These are phyloP conservation scores for Macrobrachium rosenbergii DNA, from an alignment of 1,140 invertebrate genomes.

Conservation along the genomic window DNA sequence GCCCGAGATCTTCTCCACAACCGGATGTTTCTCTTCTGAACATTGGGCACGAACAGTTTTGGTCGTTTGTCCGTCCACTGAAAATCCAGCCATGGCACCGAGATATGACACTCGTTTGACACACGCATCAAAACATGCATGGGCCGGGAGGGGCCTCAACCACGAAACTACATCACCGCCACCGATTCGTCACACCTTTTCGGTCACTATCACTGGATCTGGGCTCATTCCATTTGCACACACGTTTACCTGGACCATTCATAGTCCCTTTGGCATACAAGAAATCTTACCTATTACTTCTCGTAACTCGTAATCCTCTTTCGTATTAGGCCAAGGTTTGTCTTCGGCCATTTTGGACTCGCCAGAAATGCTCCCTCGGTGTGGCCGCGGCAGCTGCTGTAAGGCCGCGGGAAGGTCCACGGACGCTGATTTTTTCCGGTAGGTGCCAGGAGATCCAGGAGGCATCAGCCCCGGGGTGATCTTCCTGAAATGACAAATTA, in stretches of 20 bases:
- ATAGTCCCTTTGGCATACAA: background rate
- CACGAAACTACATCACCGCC: background rate
- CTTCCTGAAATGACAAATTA: constrained; percentile 73
- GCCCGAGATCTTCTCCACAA: constrained; percentile 10
- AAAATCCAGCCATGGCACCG: background rate
- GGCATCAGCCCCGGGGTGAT: constrained; percentile 77
- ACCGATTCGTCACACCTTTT: constrained; percentile 26
- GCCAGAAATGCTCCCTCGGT: constrained; percentile 47
- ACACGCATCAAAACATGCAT: constrained; percentile 21
- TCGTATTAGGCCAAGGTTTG: constrained; percentile 88
- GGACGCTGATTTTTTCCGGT: constrained; percentile 76
- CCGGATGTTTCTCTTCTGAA: constrained; percentile 22
- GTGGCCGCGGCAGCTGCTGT: constrained; percentile 59
- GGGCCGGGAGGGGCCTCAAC: constrained; percentile 24
- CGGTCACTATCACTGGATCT: background rate
- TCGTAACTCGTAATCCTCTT: constrained; percentile 93
- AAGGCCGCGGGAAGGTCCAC: constrained; percentile 68
- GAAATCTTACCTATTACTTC: constrained; percentile 89
- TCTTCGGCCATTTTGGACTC: constrained; percentile 79
- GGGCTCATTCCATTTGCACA: no score
- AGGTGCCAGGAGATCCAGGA: constrained; percentile 77
- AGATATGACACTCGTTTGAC: constrained; percentile 27
- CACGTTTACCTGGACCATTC: constrained; percentile 11
- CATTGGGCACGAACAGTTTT: background rate
- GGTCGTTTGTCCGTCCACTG: background rate